Evolutionary conservation across 2,797 vertebrate species (phyloP), one percentile per base, ranked within the genome.

Genomic region (Muscicapa striata): DNA sequence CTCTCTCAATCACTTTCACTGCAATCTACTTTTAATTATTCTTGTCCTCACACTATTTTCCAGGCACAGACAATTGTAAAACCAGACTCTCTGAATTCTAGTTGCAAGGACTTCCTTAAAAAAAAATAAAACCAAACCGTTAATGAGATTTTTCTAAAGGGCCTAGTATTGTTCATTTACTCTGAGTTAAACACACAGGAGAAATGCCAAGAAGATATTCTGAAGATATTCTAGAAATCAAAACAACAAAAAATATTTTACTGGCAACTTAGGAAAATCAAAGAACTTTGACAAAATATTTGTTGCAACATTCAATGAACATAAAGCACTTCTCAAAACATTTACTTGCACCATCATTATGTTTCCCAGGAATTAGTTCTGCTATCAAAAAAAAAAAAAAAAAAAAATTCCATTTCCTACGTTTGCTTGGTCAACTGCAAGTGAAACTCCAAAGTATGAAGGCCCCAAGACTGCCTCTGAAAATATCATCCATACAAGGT

Each of bases 171-270:
- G 8, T 20, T 38, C 8, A 16, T 59, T 32, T 45, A 38, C 19
- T 75, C 54, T 59, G 54, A 45, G 15, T 59, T 38, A 61, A 15
- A 52, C 0, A 4, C 15, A 45, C 2, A 9, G 46, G 6, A 68
- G 38, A 52, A 76, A 76, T 20, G 21, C 5, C 0, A 0, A 45
- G 12, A 51, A 67, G 18, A 12, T 51, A 38, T 15, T 59, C 40
- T 52, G 12, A 51, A 67, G 18, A 12, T 51, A 38, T 15, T 52
- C 40, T 52, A 45, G 38, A 38, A 15, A 10, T 67, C 38, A 67
- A 67, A 45, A 32, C 4, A 52, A 43, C 19, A 26, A 32, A 43
- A 59, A 68, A 51, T 3, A 34, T 9, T 38, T 61, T 34, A 69
- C 30, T 34, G 20, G 21, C 13, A 26, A 41, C 11, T 46, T 40